A percentile compares a stretch with the other conserved stretches of the same genome.
Evolutionary conservation across 2,113 vertebrate species (phyloP).

Genomic region (Pipa parva): DNA sequence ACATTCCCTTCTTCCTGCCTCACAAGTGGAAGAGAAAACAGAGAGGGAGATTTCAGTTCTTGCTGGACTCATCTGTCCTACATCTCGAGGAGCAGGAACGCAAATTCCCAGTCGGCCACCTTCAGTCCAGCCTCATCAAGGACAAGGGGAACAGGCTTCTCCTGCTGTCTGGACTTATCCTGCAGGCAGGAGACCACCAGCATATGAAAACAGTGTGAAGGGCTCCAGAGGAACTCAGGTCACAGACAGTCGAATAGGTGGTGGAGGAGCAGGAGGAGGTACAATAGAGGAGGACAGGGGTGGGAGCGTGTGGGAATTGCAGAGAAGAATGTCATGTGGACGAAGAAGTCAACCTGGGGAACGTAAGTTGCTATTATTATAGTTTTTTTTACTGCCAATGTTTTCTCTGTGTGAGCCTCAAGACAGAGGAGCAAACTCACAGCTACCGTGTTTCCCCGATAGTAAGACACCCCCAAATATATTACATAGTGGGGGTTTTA

Average conservation of each 20-base stretch:
- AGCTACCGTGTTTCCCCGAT: no score
- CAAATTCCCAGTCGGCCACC: slow-evolving; percentile 60
- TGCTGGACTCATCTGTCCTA: slow-evolving; percentile 54
- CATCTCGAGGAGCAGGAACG: slow-evolving; percentile 45
- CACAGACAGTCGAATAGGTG: not conserved
- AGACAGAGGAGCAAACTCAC: no score
- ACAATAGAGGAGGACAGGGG: slow-evolving; percentile 39
- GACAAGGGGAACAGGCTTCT: slow-evolving; percentile 52
- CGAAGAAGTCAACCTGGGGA: slow-evolving; percentile 74
- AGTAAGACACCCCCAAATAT: no score
- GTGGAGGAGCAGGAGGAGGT: slow-evolving; percentile 42
- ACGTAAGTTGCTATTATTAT: slow-evolving; percentile 63
- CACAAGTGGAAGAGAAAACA: slow-evolving; percentile 54
- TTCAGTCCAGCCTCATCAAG: slow-evolving; percentile 58
- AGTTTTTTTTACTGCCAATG: no score
- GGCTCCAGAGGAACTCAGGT: slow-evolving; percentile 3
- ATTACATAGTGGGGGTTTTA: no score
- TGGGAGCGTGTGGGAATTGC: slow-evolving; percentile 75
- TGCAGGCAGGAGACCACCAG: slow-evolving; percentile 79
- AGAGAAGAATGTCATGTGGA: slow-evolving; percentile 78
- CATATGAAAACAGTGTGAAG: slow-evolving; percentile 63
- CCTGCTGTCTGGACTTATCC: slow-evolving; percentile 82
- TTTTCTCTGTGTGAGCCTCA: no score
- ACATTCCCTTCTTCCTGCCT: slow-evolving; percentile 50
- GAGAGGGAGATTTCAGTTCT: slow-evolving; percentile 60